These are phyloP conservation scores for Cebuella pygmaea DNA, from an alignment of 2,797 vertebrate genomes.

Conservation along the genomic window DNA sequence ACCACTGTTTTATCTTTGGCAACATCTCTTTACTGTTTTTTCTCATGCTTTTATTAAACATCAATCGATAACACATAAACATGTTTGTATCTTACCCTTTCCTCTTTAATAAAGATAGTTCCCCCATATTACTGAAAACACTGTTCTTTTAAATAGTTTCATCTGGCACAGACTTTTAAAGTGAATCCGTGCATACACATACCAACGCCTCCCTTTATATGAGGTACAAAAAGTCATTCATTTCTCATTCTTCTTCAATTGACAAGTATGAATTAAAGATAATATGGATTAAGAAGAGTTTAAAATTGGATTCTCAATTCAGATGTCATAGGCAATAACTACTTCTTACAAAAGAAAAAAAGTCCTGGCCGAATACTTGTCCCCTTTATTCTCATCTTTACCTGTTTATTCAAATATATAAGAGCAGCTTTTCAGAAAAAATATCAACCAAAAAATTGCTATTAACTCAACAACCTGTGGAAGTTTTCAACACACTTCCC, in stretches of 20 bases:
- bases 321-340: neutral
- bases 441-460: neutral
- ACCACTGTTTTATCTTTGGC: neutral
- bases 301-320: conserved; percentile 39
- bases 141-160: neutral
- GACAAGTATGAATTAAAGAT: neutral
- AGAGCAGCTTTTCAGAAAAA: conserved; percentile 6
- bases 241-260: neutral
- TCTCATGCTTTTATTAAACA: neutral
- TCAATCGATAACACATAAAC: neutral
- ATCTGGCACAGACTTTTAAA: neutral
- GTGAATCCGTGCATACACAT: neutral
- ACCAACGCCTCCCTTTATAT: neutral
- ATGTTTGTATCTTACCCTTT: neutral
- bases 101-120: neutral
- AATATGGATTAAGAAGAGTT: neutral
- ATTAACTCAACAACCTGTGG: neutral
- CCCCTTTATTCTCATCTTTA: conserved; percentile 17
- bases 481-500: neutral
- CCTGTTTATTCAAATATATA: conserved; percentile 1
- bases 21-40: neutral
- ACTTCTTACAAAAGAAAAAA: neutral
- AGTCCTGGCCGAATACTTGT: neutral
- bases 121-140: neutral
- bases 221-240: neutral